Evolutionary conservation across 2,113 vertebrate species (phyloP).

Genomic region (Amia ocellicauda): DNA sequence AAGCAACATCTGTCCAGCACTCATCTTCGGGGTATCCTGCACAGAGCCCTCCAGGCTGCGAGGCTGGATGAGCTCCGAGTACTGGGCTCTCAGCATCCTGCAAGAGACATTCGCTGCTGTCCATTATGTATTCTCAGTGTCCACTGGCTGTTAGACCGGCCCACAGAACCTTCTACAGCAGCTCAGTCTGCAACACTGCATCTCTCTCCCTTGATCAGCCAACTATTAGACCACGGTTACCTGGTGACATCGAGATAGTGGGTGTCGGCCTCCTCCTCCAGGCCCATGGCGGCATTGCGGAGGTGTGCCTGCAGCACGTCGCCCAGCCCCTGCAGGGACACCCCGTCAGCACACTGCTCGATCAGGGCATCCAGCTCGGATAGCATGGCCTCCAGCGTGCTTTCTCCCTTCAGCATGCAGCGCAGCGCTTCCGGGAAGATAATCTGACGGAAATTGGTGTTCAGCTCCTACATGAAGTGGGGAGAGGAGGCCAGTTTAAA

Average conservation of each 20-base stretch:
- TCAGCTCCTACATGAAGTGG: conserved; percentile 77
- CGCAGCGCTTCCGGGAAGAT: conserved; percentile 96
- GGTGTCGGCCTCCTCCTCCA: conserved; percentile 81
- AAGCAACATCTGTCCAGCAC: conserved; percentile 94
- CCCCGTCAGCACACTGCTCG: conserved; percentile 88
- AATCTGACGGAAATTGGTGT: conserved; percentile 97
- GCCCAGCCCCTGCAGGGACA: conserved; percentile 78
- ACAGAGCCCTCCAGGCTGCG: conserved; percentile 74
- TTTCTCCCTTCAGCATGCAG: conserved; percentile 91
- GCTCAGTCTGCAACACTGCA: no score
- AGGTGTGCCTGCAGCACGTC: conserved; percentile 84
- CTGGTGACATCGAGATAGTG: conserved; percentile 90
- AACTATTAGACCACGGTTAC: no score
- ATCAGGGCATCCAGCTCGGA: conserved; percentile 85
- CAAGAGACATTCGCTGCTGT: not conserved
- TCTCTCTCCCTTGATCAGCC: no score
- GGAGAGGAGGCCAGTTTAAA: not conserved
- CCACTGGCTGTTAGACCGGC: no score
- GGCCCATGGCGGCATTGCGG: conserved; percentile 75
- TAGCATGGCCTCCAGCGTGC: conserved; percentile 90
- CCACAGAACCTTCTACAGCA: no score
- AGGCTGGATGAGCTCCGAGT: conserved; percentile 94
- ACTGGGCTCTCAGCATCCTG: conserved; percentile 89
- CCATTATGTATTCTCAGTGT: not conserved
- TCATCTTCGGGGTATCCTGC: conserved; percentile 96